Evolutionary conservation across 2,113 vertebrate genomes (phyloP).

Genomic region (Phylloscopus trochiloides): DNA sequence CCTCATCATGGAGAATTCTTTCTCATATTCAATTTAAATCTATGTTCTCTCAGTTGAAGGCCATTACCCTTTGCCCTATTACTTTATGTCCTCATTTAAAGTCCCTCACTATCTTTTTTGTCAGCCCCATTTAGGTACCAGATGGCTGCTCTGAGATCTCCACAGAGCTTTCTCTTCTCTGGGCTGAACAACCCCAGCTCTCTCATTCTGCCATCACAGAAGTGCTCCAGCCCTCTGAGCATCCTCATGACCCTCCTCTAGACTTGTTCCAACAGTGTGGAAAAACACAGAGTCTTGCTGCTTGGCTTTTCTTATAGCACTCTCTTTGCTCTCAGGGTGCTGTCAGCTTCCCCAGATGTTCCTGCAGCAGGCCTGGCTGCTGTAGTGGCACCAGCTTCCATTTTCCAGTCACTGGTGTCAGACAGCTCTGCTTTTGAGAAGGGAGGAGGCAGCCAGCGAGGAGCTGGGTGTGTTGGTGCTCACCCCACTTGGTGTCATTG

Average conservation of each 20-base stretch:
- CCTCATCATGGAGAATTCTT: not conserved
- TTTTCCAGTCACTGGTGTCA: not conserved
- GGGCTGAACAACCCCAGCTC: not conserved
- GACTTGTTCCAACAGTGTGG: not conserved
- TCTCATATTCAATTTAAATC: not conserved
- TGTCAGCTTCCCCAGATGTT: not conserved
- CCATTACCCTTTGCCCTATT: not conserved
- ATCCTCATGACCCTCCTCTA: not conserved
- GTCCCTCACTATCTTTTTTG: not conserved
- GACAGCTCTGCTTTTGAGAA: not conserved
- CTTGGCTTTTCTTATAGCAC: not conserved
- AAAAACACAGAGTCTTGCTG: not conserved
- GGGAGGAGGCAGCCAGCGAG: not conserved
- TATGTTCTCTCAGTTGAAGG: not conserved
- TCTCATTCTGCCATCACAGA: not conserved
- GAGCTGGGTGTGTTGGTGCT: not conserved
- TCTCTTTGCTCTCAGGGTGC: conserved; percentile 21
- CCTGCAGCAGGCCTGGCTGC: not conserved
- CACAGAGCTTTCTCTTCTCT: not conserved
- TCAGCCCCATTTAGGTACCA: not conserved
- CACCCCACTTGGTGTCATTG: not conserved
- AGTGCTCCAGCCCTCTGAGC: not conserved
- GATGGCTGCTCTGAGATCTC: not conserved
- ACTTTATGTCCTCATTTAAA: not conserved
- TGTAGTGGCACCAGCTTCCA: not conserved